These are phyloP conservation scores for Caenorhabditis sp. DNA, from an alignment of 2,888 invertebrate species.

Conservation along the genomic window DNA sequence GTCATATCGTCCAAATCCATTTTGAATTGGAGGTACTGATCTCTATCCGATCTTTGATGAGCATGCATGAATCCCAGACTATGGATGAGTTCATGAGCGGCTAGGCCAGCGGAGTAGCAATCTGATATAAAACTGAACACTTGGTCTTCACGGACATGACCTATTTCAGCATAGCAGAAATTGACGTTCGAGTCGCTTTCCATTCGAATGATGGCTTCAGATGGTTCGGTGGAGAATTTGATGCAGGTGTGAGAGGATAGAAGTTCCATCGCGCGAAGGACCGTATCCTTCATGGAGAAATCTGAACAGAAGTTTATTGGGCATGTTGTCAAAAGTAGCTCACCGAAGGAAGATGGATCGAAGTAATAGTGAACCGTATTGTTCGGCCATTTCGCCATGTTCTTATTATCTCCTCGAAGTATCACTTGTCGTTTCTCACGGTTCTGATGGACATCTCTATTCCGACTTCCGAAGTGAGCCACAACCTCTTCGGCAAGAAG, in stretches of 20 bases:
- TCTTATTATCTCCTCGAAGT: background rate
- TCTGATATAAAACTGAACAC: background rate
- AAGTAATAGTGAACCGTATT: constrained; percentile 33
- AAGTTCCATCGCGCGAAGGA: constrained; percentile 26
- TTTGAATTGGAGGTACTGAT: constrained; percentile 24
- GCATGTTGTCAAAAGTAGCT: background rate
- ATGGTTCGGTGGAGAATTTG: constrained; percentile 18
- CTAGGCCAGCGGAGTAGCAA: constrained; percentile 24
- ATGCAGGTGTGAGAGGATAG: constrained; percentile 39
- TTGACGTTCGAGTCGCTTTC: background rate
- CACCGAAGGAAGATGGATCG: background rate
- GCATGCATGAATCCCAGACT: constrained; percentile 42
- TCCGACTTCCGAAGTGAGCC: background rate
- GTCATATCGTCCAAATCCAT: constrained; percentile 4
- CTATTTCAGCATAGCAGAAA: constrained; percentile 32
- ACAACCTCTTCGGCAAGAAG: background rate
- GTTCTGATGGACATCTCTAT: background rate
- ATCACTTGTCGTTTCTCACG: constrained; percentile 14
- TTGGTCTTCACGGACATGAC: constrained; percentile 2
- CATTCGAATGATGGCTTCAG: constrained; percentile 6
- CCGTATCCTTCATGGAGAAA: background rate
- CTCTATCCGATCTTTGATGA: constrained; percentile 44
- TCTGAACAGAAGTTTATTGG: constrained; percentile 17
- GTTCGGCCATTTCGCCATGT: constrained; percentile 17
- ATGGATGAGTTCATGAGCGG: constrained; percentile 47